phyloP scores from a whole-genome alignment of 2,797 vertebrate species.

The Lagodon rhomboides region DNA sequence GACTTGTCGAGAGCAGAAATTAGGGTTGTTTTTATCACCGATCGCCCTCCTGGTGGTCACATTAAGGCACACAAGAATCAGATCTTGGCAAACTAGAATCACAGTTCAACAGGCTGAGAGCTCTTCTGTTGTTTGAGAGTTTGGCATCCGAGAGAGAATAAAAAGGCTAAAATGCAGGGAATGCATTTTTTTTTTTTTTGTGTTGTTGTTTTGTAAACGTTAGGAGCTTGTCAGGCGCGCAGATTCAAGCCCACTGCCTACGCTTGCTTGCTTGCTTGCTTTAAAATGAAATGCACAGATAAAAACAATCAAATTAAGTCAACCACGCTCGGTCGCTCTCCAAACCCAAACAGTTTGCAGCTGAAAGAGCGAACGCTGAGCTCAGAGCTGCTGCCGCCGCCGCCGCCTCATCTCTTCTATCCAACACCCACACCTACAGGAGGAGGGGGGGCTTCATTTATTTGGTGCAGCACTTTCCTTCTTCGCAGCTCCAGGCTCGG shows the following conservation, averaged over 20 bases:
- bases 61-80: conserved; percentile 70
- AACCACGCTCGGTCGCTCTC: conserved; percentile 64
- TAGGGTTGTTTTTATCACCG: conserved; percentile 10
- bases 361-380: conserved; percentile 35
- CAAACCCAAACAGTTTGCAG: conserved; percentile 42
- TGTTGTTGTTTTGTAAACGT: conserved; percentile 84
- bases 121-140: conserved; percentile 76
- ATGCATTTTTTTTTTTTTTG: conserved; percentile 81
- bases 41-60: conserved; percentile 28
- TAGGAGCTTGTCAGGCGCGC: conserved; percentile 70
- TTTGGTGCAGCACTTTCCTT: conserved; percentile 71
- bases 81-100: conserved; percentile 64
- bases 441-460: conserved; percentile 68
- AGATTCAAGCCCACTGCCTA: conserved; percentile 63
- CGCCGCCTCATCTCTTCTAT: conserved; percentile 24
- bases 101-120: conserved; percentile 46
- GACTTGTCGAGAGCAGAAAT: conserved; percentile 32
- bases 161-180: conserved; percentile 86
- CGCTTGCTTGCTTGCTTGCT: conserved; percentile 40
- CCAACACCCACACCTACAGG: conserved; percentile 8
- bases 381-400: conserved; percentile 45
- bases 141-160: conserved; percentile 84
- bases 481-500: conserved; percentile 68
- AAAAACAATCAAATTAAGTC: conserved; percentile 70
- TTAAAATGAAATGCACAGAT: conserved; percentile 77